A percentile compares a stretch with the other conserved stretches of the same genome.
phyloP scores from a whole-genome alignment of 2,113 vertebrate species.

The Myocastor coypus region DNA sequence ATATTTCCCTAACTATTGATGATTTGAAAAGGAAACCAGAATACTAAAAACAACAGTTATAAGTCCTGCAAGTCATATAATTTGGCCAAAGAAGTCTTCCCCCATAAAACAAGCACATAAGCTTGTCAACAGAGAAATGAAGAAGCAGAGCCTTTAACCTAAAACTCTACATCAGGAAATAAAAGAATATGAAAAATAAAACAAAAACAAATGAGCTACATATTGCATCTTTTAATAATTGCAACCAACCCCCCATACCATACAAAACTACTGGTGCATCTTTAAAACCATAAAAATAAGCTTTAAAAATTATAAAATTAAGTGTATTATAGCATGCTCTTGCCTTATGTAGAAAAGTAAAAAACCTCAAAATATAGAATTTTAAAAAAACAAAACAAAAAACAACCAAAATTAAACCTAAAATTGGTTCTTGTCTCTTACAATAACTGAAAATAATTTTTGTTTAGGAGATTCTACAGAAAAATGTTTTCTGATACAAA shows the following conservation, averaged over 20 bases:
- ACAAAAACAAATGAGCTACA: neutral
- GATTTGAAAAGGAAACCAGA: neutral
- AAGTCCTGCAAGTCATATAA: neutral
- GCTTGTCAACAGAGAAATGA: neutral
- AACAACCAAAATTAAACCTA: neutral
- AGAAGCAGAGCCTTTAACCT: neutral
- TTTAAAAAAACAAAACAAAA: neutral
- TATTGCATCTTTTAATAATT: neutral
- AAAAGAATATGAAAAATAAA: neutral
- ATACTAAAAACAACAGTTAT: neutral
- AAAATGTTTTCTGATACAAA: neutral
- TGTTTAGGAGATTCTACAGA: neutral
- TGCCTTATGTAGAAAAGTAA: neutral
- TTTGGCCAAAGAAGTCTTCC: slow-evolving; percentile 18
- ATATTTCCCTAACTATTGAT: neutral
- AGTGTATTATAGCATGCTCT: neutral
- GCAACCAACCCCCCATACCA: slow-evolving; percentile 9
- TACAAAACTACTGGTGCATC: neutral
- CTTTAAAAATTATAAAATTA: neutral
- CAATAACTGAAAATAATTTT: neutral
- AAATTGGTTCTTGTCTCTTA: neutral
- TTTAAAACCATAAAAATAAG: slow-evolving; percentile 12
- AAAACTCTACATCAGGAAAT: neutral
- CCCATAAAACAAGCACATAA: neutral
- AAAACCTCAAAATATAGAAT: neutral